These are phyloP conservation scores for Geopemphigus sp. DNA, from an alignment of 1,140 invertebrate genomes.

Conservation along the genomic window DNA sequence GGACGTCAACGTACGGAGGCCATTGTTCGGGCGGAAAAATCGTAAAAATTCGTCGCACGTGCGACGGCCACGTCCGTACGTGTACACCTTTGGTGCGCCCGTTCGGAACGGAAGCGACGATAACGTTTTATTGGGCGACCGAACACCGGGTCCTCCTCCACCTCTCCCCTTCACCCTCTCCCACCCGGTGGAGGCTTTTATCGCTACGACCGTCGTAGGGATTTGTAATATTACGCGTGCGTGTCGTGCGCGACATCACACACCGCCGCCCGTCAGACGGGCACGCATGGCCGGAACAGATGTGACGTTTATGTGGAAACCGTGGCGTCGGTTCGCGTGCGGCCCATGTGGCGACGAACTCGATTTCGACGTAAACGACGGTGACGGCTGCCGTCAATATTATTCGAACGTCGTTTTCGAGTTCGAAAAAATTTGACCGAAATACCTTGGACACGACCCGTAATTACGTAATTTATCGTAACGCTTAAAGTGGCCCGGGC, in stretches of 20 bases:
- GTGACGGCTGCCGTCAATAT: too few species aligned
- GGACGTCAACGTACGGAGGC: too few species aligned
- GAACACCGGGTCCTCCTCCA: not conserved
- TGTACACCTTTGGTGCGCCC: not conserved
- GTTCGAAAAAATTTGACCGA: too few species aligned
- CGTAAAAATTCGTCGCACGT: constrained; percentile 29
- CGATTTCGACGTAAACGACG: too few species aligned
- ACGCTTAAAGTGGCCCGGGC: not conserved
- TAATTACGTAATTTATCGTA: not conserved
- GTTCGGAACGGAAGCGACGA: constrained; percentile 9
- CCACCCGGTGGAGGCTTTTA: too few species aligned
- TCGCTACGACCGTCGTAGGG: too few species aligned
- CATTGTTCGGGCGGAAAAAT: not conserved
- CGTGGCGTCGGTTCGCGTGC: not conserved
- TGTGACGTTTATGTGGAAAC: not conserved
- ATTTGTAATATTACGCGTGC: not conserved
- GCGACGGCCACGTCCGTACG: not conserved
- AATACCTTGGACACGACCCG: too few species aligned
- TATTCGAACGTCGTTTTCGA: too few species aligned
- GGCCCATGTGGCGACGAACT: too few species aligned
- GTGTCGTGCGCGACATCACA: too few species aligned
- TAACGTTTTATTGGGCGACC: not conserved
- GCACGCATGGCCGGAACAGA: constrained; percentile 1
- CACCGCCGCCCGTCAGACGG: too few species aligned
- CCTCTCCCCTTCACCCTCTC: too few species aligned